These are phyloP conservation scores for Chloebia gouldiae DNA, from an alignment of 2,113 vertebrate species.

Conservation along the genomic window DNA sequence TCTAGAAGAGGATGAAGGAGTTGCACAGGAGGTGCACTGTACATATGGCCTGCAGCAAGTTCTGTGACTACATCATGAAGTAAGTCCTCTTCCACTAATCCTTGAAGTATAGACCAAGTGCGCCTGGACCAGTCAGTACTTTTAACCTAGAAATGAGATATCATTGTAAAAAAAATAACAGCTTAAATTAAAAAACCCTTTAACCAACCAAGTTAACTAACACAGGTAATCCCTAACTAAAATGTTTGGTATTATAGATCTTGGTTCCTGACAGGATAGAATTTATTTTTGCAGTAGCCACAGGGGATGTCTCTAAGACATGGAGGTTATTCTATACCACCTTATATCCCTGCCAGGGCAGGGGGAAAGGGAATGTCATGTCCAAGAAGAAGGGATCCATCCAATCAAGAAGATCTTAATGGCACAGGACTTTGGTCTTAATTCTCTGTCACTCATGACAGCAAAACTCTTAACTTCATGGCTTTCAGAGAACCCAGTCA, in stretches of 20 bases:
- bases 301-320: not conserved
- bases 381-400: not conserved
- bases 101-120: constrained; percentile 61
- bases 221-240: not conserved
- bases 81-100: constrained; percentile 75
- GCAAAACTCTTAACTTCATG: not conserved
- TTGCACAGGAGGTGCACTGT: constrained; percentile 76
- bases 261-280: not conserved
- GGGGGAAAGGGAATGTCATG: not conserved
- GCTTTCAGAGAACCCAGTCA: not conserved
- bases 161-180: not conserved
- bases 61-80: constrained; percentile 84
- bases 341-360: not conserved
- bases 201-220: not conserved
- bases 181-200: not conserved
- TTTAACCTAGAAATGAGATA: constrained; percentile 59
- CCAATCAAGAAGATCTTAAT: not conserved
- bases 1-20: constrained; percentile 82
- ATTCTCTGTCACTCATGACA: not conserved
- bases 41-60: constrained; percentile 76
- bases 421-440: not conserved
- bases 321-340: not conserved
- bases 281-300: not conserved
- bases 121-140: constrained; percentile 15
- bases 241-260: not conserved